A percentile compares a stretch with the other conserved stretches of the same genome.
Evolutionary conservation across 2,113 vertebrate species (phyloP).

Genomic region (Calypte anna): DNA sequence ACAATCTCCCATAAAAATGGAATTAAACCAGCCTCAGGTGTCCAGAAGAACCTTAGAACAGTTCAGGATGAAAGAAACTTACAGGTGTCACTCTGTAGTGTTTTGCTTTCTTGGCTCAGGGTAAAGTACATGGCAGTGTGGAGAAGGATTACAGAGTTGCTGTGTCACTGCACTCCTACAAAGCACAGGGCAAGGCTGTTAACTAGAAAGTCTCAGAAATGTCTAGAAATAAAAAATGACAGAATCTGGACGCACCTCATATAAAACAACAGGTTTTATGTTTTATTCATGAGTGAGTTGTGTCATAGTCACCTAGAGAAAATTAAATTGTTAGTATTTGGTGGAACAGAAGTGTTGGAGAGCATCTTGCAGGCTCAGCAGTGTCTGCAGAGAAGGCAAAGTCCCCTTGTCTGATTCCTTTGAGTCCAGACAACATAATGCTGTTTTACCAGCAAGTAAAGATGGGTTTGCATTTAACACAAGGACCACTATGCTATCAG

Average conservation of each 20-base stretch:
- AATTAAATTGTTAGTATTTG: neutral
- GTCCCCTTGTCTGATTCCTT: neutral
- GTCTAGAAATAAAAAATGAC: neutral
- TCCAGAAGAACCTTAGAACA: neutral
- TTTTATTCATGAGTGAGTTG: neutral
- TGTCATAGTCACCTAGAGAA: neutral
- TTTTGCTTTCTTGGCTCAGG: neutral
- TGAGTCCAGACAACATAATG: neutral
- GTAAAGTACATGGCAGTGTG: neutral
- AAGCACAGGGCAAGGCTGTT: neutral
- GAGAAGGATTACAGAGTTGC: neutral
- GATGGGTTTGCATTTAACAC: neutral
- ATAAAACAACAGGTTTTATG: neutral
- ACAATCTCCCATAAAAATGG: neutral
- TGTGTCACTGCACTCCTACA: neutral
- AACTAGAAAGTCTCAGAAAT: neutral
- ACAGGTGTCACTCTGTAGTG: neutral
- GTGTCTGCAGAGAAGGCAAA: neutral
- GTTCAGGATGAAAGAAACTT: neutral
- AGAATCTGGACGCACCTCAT: neutral
- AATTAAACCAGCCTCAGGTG: neutral
- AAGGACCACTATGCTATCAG: neutral
- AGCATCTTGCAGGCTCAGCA: neutral
- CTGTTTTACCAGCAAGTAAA: neutral
- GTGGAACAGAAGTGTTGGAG: neutral